Conservation (phyloP, 2,797 vertebrate species). For the Lepilemur ruficaudatus region DNA sequence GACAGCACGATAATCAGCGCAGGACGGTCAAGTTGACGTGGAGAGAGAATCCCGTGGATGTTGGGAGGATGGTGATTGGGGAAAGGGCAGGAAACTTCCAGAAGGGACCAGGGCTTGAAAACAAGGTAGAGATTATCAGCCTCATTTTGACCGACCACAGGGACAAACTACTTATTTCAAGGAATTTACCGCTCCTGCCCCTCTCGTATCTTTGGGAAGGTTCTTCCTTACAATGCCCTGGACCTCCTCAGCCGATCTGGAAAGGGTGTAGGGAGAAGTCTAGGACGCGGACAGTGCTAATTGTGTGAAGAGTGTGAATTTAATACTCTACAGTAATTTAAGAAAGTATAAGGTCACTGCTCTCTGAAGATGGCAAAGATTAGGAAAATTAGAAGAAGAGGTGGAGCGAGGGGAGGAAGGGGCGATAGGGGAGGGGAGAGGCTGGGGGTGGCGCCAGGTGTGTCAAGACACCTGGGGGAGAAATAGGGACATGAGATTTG, state of each 20-base stretch:
- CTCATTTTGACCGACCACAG: background rate
- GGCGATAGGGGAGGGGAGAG: rapidly evolving
- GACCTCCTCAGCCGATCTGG: background rate
- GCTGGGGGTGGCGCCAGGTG: rapidly evolving
- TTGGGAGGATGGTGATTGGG: background rate
- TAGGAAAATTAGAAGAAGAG: background rate
- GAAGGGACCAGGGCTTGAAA: background rate
- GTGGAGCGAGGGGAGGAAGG: rapidly evolving
- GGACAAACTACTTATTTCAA: too few relatives aligned
- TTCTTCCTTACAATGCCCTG: background rate
- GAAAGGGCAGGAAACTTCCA: background rate
- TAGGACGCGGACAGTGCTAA: rapidly evolving
- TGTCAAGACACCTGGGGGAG: background rate
- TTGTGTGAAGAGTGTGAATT: background rate
- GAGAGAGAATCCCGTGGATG: background rate
- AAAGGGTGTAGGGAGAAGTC: background rate
- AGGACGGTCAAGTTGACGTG: rapidly evolving
- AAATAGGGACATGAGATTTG: background rate
- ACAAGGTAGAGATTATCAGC: rapidly evolving
- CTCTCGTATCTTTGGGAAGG: background rate
- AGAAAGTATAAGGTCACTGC: background rate
- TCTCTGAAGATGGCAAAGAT: background rate
- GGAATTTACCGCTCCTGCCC: too few relatives aligned
- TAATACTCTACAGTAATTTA: background rate
- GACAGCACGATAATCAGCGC: rapidly evolving